phyloP scores from a whole-genome alignment of 2,113 vertebrate species.

The Anthoscopus minutus region DNA sequence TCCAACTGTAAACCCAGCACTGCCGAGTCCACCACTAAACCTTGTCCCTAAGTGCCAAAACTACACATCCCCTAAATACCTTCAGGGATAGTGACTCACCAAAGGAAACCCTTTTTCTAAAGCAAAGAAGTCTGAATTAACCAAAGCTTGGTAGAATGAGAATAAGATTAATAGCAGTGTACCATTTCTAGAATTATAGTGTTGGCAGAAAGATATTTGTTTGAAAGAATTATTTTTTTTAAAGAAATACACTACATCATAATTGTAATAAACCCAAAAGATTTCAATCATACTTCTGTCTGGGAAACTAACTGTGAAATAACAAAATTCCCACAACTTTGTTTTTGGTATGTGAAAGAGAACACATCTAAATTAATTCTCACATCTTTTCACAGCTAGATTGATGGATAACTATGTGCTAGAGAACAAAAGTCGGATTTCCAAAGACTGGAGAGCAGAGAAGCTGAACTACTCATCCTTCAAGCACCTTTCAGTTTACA shows the following conservation, averaged over 20 bases:
- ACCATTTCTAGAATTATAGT: neutral
- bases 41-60: neutral
- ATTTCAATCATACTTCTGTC: neutral
- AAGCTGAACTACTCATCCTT: neutral
- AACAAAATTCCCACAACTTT: neutral
- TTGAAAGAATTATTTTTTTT: neutral
- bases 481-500: neutral
- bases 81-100: neutral
- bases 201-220: neutral
- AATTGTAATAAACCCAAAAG: neutral
- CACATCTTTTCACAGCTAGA: neutral
- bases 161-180: neutral
- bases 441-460: neutral
- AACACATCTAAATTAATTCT: neutral
- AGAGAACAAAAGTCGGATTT: neutral
- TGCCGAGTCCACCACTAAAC: neutral
- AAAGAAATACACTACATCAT: neutral
- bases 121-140: neutral
- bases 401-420: neutral
- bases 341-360: neutral
- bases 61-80: neutral
- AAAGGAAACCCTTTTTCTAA: neutral
- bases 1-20: neutral
- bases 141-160: neutral
- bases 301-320: neutral